A percentile compares a stretch with the other conserved stretches of the same genome.
These are phyloP conservation scores for Schrankia costaestrigalis DNA, from an alignment of 2,888 invertebrate genomes.

Conservation along the genomic window DNA sequence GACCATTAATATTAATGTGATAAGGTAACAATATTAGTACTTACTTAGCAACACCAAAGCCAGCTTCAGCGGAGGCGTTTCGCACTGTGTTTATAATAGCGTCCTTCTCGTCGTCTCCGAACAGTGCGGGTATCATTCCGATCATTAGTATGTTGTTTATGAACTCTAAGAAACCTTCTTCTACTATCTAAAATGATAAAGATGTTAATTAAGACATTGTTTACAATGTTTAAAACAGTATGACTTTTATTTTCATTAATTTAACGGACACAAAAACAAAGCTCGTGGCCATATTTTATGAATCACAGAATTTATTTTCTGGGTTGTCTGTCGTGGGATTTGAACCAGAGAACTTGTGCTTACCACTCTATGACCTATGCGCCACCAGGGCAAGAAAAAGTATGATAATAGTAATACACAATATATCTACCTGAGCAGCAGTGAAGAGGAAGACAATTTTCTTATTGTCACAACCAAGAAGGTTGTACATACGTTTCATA, in stretches of 20 bases:
- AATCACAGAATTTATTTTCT: neutral
- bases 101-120: conserved; percentile 94
- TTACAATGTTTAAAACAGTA: neutral
- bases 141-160: conserved; percentile 96
- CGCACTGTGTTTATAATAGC: conserved; percentile 86
- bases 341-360: neutral
- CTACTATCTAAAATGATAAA: conserved; percentile 76
- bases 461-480: conserved; percentile 89
- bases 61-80: conserved; percentile 84
- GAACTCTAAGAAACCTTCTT: conserved; percentile 92
- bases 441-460: conserved; percentile 91
- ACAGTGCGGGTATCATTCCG: conserved; percentile 92
- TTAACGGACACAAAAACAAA: too few relatives aligned
- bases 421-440: conserved; percentile 88
- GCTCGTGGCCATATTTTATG: neutral
- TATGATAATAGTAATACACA: too few relatives aligned
- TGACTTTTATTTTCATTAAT: too few relatives aligned
- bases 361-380: too few relatives aligned
- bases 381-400: too few relatives aligned
- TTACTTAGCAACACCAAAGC: conserved; percentile 86
- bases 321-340: too few relatives aligned
- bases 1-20: neutral
- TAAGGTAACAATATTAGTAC: conserved; percentile 7
- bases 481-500: conserved; percentile 88
- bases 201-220: neutral